A percentile compares a stretch with the other conserved stretches of the same genome.
Conservation (phyloP, 2,888 invertebrate genomes). For the Bombyx huttoni region DNA sequence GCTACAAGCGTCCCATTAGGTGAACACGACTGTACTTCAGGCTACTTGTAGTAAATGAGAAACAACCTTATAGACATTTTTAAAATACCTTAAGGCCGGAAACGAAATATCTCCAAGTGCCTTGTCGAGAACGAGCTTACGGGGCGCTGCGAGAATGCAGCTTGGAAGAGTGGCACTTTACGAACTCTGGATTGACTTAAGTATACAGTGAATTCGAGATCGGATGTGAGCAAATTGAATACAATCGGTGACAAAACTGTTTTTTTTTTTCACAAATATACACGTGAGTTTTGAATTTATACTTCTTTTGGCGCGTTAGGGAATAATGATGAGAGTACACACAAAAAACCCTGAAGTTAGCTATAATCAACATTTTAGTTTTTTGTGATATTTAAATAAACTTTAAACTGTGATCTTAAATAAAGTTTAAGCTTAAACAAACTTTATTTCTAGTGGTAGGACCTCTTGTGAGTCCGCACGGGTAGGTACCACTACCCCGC, state of each 20-base stretch:
- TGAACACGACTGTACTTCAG: background rate
- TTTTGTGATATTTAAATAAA: no score
- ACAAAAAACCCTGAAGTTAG: no score
- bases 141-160: background rate
- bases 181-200: conserved; percentile 1
- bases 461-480: no score
- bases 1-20: no score
- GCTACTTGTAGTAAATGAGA: background rate
- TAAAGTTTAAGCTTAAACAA: no score
- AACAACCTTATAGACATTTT: background rate
- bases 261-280: background rate
- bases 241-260: background rate
- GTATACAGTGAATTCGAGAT: background rate
- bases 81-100: background rate
- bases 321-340: no score
- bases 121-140: background rate
- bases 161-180: background rate
- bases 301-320: no score
- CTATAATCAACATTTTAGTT: no score
- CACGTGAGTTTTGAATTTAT: no score
- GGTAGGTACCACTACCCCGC: no score
- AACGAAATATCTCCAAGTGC: background rate
- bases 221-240: background rate
- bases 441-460: no score
- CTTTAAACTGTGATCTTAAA: no score